Conservation (phyloP, 2,888 invertebrate species). For the Augochlorella aurata region DNA sequence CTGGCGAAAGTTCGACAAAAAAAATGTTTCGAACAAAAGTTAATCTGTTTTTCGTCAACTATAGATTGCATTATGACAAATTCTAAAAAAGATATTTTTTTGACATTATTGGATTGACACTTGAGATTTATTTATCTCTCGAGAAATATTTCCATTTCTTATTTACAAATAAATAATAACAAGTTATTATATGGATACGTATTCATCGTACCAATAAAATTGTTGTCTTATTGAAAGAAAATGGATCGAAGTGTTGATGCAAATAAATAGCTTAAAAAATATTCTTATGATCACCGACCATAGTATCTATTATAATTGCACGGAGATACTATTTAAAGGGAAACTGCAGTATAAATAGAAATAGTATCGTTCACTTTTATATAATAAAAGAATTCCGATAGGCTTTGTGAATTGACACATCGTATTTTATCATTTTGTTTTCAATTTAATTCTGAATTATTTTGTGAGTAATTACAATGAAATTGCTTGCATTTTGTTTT, state of each 20-base stretch:
- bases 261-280: not conserved
- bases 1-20: too few relatives aligned
- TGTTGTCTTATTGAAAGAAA: not conserved
- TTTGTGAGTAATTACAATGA: not conserved
- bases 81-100: too few relatives aligned
- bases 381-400: constrained; percentile 1
- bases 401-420: not conserved
- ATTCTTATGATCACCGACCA: not conserved
- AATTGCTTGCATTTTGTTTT: not conserved
- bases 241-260: not conserved
- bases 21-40: too few relatives aligned
- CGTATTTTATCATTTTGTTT: not conserved
- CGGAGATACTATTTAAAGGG: not conserved
- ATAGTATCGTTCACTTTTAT: not conserved
- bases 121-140: too few relatives aligned
- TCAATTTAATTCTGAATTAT: not conserved
- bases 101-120: too few relatives aligned
- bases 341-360: not conserved
- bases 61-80: too few relatives aligned
- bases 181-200: not conserved
- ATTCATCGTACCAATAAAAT: not conserved
- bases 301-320: not conserved
- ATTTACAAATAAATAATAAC: not conserved
- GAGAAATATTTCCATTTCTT: not conserved
- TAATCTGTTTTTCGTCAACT: too few relatives aligned